These are phyloP conservation scores for Leptinotarsa juncta DNA, from an alignment of 2,888 invertebrate genomes.

Conservation along the genomic window DNA sequence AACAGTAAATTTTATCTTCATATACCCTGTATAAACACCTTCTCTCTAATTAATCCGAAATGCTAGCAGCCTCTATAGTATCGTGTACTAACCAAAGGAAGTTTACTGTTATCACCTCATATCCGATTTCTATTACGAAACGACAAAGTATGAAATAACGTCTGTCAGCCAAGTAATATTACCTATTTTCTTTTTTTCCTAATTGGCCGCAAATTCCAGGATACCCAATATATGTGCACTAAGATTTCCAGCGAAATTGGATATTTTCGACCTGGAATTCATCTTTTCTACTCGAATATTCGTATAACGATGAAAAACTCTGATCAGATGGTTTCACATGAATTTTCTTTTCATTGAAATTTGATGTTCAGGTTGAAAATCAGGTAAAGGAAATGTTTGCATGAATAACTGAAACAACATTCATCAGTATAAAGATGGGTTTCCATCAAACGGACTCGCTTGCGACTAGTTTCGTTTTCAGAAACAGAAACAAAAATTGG, in stretches of 20 bases:
- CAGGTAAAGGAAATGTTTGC: no score
- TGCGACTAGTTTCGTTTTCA: no score
- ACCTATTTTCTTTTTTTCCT: neutral
- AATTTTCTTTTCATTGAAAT: no score
- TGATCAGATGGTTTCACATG: no score
- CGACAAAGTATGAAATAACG: neutral
- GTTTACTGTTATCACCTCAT: conserved; percentile 3
- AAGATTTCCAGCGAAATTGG: neutral
- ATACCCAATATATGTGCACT: neutral
- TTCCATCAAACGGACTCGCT: no score
- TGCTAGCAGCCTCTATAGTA: no score
- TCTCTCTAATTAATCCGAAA: no score
- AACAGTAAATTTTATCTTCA: neutral
- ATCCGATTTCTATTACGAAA: conserved; percentile 5
- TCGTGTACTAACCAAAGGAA: neutral
- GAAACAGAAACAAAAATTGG: no score
- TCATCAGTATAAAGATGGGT: no score
- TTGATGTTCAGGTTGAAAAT: no score
- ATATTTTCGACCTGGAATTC: neutral
- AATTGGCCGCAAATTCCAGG: conserved; percentile 1
- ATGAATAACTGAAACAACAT: no score
- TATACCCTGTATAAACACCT: no score
- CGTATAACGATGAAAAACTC: neutral
- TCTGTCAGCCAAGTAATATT: neutral
- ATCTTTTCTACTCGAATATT: neutral